Base-by-base conservation (phyloP, 2,888 invertebrate species). In the Agelastica alni region DNA sequence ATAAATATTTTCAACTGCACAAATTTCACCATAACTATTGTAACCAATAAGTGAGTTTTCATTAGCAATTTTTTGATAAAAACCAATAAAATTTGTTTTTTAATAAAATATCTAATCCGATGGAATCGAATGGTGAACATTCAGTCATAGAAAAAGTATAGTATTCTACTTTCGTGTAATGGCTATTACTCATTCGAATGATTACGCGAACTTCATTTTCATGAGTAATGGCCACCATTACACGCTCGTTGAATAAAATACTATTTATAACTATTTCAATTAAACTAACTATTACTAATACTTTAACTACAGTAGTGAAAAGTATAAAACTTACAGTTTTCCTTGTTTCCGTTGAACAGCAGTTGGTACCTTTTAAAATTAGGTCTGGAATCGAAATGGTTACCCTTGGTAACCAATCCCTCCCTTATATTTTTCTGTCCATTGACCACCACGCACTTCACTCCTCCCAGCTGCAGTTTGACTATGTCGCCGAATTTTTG, bases 371-470 rank as follows among this genome's bases (percentile, higher is more conserved):
- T 77, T 47, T 77, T 68, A 69, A 87, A 86, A 70, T 84, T 81
- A 0, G 86, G 86, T 44, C 87, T 76, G 58, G 83, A 81, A 63
- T 85, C 85, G 66, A 86, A 87, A 57, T 83, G 80, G 22, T 81
- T 77, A 4, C 84, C 83, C 60, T 83, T 83, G 43, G 76, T 75
- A 58, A 81, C 76, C 44, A 84, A 75, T 12, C 83, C 82, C 64
- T 84, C 84, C 51, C 79, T 76, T 62, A 85, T 83, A 65, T 81
- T 82, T 55, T 80, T 81, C 55, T 82, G 74, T 6, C 82, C 83
- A 65, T 83, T 83, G 12, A 85, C 79, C 55, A 84, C 80, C 31
- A 84, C 75, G 64, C 83, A 82, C 26, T 78, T 77, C 9, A 82
- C 78, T 31, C 75, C 77, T 6, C 85, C 85, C 63, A 85, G 69